These are phyloP conservation scores for Chelmon rostratus DNA, from an alignment of 2,797 vertebrate species.

Conservation along the genomic window DNA sequence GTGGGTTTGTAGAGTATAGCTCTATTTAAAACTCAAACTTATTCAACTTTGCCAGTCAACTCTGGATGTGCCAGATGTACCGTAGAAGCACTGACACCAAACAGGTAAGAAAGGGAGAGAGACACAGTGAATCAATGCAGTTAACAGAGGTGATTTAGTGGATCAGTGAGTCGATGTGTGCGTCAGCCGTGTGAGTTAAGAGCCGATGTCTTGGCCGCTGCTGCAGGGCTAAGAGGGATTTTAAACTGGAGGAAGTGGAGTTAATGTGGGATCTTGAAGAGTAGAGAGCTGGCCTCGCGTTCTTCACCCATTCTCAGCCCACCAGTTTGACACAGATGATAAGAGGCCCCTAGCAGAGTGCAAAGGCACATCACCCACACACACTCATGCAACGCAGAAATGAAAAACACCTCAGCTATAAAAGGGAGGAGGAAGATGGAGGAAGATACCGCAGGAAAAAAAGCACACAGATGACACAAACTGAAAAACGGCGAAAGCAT, in stretches of 20 bases:
- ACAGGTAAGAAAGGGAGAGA: conserved; percentile 51
- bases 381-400: conserved; percentile 33
- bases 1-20: not conserved
- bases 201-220: conserved; percentile 40
- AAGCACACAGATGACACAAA: conserved; percentile 10
- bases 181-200: conserved; percentile 54
- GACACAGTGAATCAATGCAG: conserved; percentile 55
- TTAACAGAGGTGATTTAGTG: conserved; percentile 63
- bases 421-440: conserved; percentile 29
- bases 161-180: conserved; percentile 63
- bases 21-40: conserved; percentile 25
- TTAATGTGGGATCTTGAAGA: conserved; percentile 66
- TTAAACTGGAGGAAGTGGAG: conserved; percentile 64
- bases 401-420: conserved; percentile 41
- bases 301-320: conserved; percentile 59
- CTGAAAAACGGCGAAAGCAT: conserved; percentile 35
- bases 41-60: conserved; percentile 13
- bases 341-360: conserved; percentile 58
- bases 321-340: conserved; percentile 67
- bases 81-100: conserved; percentile 27
- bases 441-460: conserved; percentile 17
- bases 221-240: conserved; percentile 61
- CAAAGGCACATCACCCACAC: conserved; percentile 63
- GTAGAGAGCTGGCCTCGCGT: conserved; percentile 54
- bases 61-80: conserved; percentile 14